Percentiles rank a stretch among this genome's conserved stretches.
Conservation (phyloP, 2,797 vertebrate genomes). For the Sebastes hopkinsi region DNA sequence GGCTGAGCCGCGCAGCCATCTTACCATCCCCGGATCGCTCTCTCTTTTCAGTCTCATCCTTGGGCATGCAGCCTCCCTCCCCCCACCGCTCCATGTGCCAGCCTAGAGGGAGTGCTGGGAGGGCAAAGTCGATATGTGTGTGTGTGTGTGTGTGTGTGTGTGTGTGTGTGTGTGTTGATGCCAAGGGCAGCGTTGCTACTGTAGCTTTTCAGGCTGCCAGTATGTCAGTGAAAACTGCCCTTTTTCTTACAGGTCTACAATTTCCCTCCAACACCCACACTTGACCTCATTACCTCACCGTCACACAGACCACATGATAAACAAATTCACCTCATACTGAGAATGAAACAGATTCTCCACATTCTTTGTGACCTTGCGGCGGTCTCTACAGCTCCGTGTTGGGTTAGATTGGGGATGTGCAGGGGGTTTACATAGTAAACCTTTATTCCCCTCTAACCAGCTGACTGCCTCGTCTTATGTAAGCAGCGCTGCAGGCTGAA, state of each 20-base stretch:
- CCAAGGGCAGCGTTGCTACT: conserved; percentile 53
- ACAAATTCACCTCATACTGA: conserved; percentile 20
- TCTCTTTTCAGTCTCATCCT: conserved; percentile 67
- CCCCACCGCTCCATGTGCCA: conserved; percentile 75
- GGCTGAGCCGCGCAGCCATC: conserved; percentile 62
- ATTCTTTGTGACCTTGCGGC: conserved; percentile 52
- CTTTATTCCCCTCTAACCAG: conserved; percentile 46
- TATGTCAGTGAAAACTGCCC: conserved; percentile 63
- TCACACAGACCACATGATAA: conserved; percentile 47
- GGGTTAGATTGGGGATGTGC: conserved; percentile 12
- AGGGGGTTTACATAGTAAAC: conserved; percentile 43
- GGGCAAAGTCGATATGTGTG: conserved; percentile 50
- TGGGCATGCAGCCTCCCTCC: conserved; percentile 63
- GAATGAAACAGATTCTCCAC: conserved; percentile 45
- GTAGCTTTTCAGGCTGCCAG: conserved; percentile 62
- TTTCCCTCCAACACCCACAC: conserved; percentile 21
- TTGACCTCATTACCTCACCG: conserved; percentile 50
- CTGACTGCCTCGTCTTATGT: conserved; percentile 46
- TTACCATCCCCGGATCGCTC: conserved; percentile 55
- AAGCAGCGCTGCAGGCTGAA: conserved; percentile 15
- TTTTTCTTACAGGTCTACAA: conserved; percentile 45
- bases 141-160: conserved; percentile 32
- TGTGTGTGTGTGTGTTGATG: conserved; percentile 40
- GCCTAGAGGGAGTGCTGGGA: conserved; percentile 74
- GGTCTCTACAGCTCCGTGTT: conserved; percentile 2